Conservation (phyloP, 2,113 vertebrate genomes). For the Eira barbara region DNA sequence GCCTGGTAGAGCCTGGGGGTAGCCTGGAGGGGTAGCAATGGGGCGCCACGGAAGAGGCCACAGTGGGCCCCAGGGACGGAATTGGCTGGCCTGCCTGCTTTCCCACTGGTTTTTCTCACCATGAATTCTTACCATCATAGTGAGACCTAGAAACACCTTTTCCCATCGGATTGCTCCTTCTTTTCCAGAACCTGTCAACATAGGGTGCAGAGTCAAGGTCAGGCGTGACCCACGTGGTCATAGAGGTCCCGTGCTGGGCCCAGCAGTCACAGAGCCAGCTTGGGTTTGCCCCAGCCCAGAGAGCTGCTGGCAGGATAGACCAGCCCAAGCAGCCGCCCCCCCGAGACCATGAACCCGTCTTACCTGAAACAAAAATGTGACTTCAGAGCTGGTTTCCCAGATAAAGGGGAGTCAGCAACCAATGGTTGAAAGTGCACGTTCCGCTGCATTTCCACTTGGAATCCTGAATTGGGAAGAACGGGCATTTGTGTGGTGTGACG, state of each 20-base stretch:
- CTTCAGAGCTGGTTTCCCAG: background rate
- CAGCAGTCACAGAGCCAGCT: background rate
- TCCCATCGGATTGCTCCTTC: rapidly evolving
- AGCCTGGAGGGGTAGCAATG: background rate
- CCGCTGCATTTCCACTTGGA: rapidly evolving
- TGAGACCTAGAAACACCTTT: rapidly evolving
- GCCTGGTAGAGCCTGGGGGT: background rate
- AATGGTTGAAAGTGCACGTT: rapidly evolving
- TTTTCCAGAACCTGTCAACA: too few species aligned
- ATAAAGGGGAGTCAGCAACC: background rate
- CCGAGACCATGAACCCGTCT: background rate
- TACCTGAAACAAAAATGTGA: background rate
- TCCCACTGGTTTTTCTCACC: background rate
- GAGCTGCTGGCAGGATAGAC: background rate
- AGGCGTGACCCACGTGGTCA: rapidly evolving
- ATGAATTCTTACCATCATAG: background rate
- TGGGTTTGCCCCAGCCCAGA: background rate
- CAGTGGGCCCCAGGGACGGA: rapidly evolving
- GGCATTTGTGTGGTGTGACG: rapidly evolving
- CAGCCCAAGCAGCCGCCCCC: rapidly evolving
- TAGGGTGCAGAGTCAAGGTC: rapidly evolving
- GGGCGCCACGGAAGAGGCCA: rapidly evolving
- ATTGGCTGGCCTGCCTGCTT: background rate
- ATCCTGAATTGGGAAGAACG: rapidly evolving
- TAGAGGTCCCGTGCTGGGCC: background rate